Percentiles rank a stretch among this genome's conserved stretches.
Conservation (phyloP, 2,797 vertebrate species). For the Danio kyathit region DNA sequence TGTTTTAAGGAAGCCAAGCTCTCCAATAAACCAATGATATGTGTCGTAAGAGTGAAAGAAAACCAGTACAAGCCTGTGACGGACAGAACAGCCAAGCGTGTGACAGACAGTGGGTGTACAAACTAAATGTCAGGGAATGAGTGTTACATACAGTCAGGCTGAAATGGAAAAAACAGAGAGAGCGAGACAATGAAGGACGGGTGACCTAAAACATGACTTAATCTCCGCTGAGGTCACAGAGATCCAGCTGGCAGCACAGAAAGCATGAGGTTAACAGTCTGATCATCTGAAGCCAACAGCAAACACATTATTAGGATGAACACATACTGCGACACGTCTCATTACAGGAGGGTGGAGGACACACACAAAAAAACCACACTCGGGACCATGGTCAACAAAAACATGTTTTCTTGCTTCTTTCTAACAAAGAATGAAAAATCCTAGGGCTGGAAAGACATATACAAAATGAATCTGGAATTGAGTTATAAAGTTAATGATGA, state of each 20-base stretch:
- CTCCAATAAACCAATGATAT: background rate
- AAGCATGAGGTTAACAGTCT: constrained; percentile 48
- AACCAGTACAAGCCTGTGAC: constrained; percentile 31
- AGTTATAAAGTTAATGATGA: background rate
- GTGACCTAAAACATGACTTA: constrained; percentile 66
- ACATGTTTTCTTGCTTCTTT: constrained; percentile 16
- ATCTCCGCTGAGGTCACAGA: constrained; percentile 57
- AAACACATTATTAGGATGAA: constrained; percentile 30
- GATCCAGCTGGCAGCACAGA: constrained; percentile 39
- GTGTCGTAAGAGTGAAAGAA: background rate
- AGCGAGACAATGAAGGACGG: constrained; percentile 11
- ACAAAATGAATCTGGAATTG: background rate
- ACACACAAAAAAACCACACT: background rate
- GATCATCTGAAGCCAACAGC: constrained; percentile 32
- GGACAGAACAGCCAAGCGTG: constrained; percentile 46
- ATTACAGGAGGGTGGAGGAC: constrained; percentile 21
- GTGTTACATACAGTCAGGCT: background rate
- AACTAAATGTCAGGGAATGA: constrained; percentile 15
- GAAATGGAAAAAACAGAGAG: background rate
- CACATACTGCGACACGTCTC: background rate
- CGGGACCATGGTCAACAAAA: constrained; percentile 11
- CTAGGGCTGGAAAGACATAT: background rate
- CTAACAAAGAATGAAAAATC: background rate
- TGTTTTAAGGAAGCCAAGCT: constrained; percentile 49
- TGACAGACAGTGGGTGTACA: constrained; percentile 34